These are phyloP conservation scores for Helicoverpa armigera DNA, from an alignment of 1,140 invertebrate genomes.

Conservation along the genomic window DNA sequence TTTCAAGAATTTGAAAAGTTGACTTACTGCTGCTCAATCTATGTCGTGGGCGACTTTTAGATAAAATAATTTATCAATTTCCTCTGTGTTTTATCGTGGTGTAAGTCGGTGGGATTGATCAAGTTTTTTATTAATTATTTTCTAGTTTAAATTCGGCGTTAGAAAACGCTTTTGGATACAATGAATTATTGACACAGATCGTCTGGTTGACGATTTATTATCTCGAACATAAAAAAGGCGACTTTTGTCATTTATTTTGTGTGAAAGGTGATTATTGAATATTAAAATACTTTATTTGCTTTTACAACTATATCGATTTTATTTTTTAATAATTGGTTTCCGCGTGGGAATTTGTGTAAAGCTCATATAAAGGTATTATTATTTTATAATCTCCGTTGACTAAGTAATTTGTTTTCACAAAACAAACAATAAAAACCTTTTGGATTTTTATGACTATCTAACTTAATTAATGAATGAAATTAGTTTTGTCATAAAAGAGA, in stretches of 20 bases:
- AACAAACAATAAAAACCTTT: too few species aligned
- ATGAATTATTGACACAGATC: conserved; percentile 51
- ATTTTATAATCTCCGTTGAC: not conserved
- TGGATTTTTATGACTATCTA: too few species aligned
- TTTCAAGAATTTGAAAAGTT: conserved; percentile 21
- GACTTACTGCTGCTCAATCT: conserved; percentile 42
- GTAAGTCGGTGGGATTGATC: conserved; percentile 46
- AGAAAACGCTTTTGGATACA: conserved; percentile 22
- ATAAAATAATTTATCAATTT: conserved; percentile 49
- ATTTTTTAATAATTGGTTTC: not conserved
- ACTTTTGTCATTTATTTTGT: conserved; percentile 5
- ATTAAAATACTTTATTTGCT: not conserved
- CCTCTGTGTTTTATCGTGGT: conserved; percentile 37
- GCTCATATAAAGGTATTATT: not conserved
- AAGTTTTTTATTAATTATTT: conserved; percentile 49
- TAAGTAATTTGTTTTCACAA: too few species aligned
- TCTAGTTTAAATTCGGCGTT: conserved; percentile 32
- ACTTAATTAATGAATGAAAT: not conserved
- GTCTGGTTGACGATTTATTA: conserved; percentile 9
- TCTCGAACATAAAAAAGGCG: not conserved
- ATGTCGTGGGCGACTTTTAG: conserved; percentile 16
- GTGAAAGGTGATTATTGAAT: conserved; percentile 28
- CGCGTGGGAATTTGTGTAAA: not conserved
- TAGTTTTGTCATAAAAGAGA: not conserved
- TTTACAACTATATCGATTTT: conserved; percentile 28